Evolutionary conservation across 2,888 invertebrate genomes (phyloP), one percentile per base, ranked within the genome.

Genomic region (Carterocephalus palaemon): DNA sequence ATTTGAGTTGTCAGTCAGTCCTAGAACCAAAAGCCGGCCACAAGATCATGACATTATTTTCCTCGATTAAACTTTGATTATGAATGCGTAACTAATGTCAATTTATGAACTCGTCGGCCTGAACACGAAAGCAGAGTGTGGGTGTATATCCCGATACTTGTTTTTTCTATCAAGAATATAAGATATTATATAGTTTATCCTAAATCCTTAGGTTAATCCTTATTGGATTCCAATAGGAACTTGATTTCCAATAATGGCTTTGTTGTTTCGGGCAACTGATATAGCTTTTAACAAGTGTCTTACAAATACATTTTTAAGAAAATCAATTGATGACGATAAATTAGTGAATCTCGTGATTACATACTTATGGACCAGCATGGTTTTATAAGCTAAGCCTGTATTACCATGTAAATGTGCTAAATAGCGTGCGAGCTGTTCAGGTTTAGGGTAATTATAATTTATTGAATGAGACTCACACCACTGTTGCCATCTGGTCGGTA

Each of bases 361-460:
- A 1, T 46, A 50, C 20, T 50, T 50, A 32, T 49, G 43, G 0
- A 53, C 31, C 4, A 41, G 3, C 12, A 53, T 51, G 0, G 49
- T 53, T 13, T 13, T 38, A 13, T 38, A 46, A 2, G 49, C 46
- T 5, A 50, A 24, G 4, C 36, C 40, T 10, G 38, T 31, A n/a
- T 33, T 37, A 39, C 31, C 29, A 16, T 54, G 51, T 8, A 54
- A 24, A 31, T 45, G 23, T 4, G 49, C 51, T 22, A 52, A 24
- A 17, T 52, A 52, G 1, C 47, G 49, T 5, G 52, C 51, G n/a
- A 54, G 31, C 28, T 46, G 24, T 19, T 17, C 17, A 1, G 45
- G 28, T 17, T 6, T 20, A 2, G 48, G 51, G 22, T 5, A 5
- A 33, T 43, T 47, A 47, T 17, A 40, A 23, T 43, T 22, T 2